A percentile compares a stretch with the other conserved stretches of the same genome.
Evolutionary conservation across 2,113 vertebrate species (phyloP).

Genomic region (Pseudorectes ferrugineus): DNA sequence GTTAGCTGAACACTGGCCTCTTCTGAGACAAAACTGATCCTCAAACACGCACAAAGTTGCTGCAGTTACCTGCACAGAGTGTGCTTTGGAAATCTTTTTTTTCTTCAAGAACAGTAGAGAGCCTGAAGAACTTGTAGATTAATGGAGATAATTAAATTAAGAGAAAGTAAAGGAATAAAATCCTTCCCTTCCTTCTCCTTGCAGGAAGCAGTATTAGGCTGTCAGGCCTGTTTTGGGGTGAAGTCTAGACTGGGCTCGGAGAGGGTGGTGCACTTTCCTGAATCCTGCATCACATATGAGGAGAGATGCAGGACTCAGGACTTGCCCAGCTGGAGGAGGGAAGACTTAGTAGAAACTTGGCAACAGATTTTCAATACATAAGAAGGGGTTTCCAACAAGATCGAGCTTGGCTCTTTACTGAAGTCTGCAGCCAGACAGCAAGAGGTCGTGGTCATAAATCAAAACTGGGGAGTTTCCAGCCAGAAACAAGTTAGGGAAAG

Average conservation of each 20-base stretch:
- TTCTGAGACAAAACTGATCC: neutral
- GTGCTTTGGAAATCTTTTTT: neutral
- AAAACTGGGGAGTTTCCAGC: neutral
- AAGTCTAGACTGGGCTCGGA: neutral
- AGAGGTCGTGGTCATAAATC: neutral
- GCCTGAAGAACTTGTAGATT: neutral
- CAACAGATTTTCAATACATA: neutral
- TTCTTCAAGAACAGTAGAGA: neutral
- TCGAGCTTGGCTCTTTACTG: neutral
- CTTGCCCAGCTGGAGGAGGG: neutral
- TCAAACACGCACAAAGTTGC: neutral
- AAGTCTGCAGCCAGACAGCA: neutral
- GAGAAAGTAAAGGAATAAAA: neutral
- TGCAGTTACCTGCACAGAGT: neutral
- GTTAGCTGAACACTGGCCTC: neutral
- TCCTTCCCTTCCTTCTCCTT: neutral
- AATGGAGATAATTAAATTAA: neutral
- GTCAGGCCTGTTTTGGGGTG: neutral
- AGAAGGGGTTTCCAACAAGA: neutral
- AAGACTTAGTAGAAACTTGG: neutral
- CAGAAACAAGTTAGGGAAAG: neutral
- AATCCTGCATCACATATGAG: accelerated
- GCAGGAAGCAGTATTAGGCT: neutral
- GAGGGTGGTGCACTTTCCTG: neutral
- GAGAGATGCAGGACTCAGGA: neutral